These are phyloP conservation scores for Sycophila texana DNA, from an alignment of 2,888 invertebrate species.

Conservation along the genomic window DNA sequence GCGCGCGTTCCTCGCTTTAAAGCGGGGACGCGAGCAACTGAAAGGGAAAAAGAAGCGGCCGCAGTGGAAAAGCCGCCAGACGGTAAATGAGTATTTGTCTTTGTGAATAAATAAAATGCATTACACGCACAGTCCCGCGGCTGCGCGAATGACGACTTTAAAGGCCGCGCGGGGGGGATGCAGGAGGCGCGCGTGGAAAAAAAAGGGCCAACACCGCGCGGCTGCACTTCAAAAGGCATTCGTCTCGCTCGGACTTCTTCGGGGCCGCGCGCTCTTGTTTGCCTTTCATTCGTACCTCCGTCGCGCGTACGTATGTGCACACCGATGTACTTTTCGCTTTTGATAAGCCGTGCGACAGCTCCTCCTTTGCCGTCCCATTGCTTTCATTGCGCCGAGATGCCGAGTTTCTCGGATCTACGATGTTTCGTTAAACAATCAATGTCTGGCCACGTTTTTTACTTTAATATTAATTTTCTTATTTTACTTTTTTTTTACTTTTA, in stretches of 20 bases:
- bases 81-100: conserved; percentile 74
- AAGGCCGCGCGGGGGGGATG: neutral
- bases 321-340: conserved; percentile 56
- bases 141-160: conserved; percentile 34
- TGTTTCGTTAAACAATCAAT: too few relatives aligned
- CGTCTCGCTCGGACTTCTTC: conserved; percentile 34
- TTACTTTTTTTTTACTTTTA: too few relatives aligned
- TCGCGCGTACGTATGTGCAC: conserved; percentile 3
- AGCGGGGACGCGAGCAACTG: conserved; percentile 10
- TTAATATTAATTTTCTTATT: too few relatives aligned
- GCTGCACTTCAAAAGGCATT: conserved; percentile 41
- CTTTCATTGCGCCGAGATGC: neutral
- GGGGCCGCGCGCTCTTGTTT: conserved; percentile 42
- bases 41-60: conserved; percentile 33
- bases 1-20: conserved; percentile 11
- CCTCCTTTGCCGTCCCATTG: neutral
- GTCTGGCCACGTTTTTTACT: too few relatives aligned
- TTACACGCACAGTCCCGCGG: conserved; percentile 63
- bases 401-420: neutral
- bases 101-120: conserved; percentile 75
- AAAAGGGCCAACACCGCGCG: conserved; percentile 37
- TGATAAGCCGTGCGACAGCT: conserved; percentile 34
- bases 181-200: neutral
- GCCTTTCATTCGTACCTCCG: conserved; percentile 50
- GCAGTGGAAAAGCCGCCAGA: conserved; percentile 40